Conservation (phyloP, 2,888 invertebrate species). For the Graphium colonna region DNA sequence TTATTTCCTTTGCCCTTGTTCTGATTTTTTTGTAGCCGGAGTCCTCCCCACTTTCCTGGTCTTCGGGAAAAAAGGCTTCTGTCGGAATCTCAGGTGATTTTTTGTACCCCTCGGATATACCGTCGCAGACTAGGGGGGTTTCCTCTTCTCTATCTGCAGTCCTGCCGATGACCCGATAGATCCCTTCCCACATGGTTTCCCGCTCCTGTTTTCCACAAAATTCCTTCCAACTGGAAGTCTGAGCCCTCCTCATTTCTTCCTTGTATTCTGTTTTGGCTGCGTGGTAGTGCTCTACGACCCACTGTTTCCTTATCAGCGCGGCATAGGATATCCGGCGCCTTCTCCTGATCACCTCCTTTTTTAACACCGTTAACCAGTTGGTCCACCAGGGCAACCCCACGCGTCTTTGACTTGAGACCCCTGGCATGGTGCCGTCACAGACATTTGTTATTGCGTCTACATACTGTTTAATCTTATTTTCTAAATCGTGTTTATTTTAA, state of each 20-base stretch:
- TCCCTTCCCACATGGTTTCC: conserved; percentile 22
- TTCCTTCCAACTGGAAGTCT: too few relatives aligned
- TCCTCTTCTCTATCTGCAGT: conserved; percentile 15
- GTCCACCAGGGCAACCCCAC: neutral
- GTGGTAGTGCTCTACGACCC: neutral
- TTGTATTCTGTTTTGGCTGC: conserved; percentile 4
- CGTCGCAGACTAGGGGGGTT: conserved; percentile 3
- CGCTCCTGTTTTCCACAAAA: conserved; percentile 17
- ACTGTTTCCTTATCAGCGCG: too few relatives aligned
- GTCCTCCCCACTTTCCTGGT: neutral
- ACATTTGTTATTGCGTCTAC: neutral
- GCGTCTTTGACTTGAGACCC: neutral
- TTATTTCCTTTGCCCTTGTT: neutral
- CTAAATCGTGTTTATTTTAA: neutral
- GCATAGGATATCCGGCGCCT: neutral
- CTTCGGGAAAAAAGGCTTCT: conserved; percentile 10
- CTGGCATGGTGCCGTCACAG: neutral
- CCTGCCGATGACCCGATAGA: conserved; percentile 22
- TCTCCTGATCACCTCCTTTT: neutral
- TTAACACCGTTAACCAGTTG: neutral
- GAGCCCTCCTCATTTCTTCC: conserved; percentile 6
- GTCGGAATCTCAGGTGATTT: conserved; percentile 17
- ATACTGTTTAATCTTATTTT: neutral
- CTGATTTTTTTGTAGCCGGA: neutral
- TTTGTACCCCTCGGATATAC: neutral